phyloP scores from a whole-genome alignment of 2,797 vertebrate species.

The Karalla daura region DNA sequence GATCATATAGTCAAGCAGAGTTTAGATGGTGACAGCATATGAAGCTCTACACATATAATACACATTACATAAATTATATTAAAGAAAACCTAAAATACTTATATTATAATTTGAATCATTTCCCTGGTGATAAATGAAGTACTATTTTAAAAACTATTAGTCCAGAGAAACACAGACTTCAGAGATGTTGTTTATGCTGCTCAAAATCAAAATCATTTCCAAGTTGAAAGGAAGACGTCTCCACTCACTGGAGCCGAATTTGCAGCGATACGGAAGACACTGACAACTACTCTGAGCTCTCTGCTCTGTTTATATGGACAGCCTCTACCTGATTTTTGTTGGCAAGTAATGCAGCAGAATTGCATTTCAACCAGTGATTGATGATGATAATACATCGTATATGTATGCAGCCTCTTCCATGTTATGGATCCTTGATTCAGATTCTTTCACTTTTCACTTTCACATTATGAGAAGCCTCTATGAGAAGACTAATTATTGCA shows the following conservation, averaged over 20 bases:
- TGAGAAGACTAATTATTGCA: too few species aligned
- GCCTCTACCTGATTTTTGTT: not conserved
- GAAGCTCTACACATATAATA: not conserved
- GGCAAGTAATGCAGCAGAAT: slow-evolving; percentile 5
- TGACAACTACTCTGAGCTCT: not conserved
- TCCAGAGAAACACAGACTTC: not conserved
- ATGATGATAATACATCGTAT: too few species aligned
- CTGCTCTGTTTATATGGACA: not conserved
- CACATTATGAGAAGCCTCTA: too few species aligned
- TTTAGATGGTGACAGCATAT: not conserved
- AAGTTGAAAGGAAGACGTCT: slow-evolving; percentile 2
- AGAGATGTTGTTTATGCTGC: not conserved
- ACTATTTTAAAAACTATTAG: too few species aligned
- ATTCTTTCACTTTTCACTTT: too few species aligned
- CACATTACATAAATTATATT: too few species aligned
- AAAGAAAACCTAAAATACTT: too few species aligned
- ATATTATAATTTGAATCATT: too few species aligned
- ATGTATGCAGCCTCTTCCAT: too few species aligned
- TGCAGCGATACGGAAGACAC: not conserved
- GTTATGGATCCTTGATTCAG: too few species aligned
- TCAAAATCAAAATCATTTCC: slow-evolving; percentile 9
- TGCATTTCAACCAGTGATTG: not conserved
- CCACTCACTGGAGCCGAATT: not conserved
- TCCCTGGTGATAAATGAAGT: too few species aligned
- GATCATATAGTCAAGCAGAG: not conserved